Evolutionary conservation across 1,140 invertebrate species (phyloP), one percentile per base, ranked within the genome.

Genomic region (Apis mellifera): DNA sequence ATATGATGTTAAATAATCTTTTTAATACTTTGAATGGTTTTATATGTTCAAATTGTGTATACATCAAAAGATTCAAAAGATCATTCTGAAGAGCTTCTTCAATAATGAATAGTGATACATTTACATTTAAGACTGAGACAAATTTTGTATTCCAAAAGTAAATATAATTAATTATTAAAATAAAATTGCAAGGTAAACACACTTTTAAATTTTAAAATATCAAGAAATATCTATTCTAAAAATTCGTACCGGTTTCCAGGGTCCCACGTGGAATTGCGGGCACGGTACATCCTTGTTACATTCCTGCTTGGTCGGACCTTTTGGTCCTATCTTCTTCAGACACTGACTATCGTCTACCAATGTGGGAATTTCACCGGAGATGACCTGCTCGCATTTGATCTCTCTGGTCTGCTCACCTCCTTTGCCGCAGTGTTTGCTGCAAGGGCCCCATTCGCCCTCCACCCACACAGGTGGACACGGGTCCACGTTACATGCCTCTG

Each of bases 391-490:
- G 92, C 98, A 99, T 90, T 95, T 96, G 5, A 98, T 96, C 86
- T 96, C 94, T 83, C 97, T 93, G 9, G 95, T 96, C 88, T 96
- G 96, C 64, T 94, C 95, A 84, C 96, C 97, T 82, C 96, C 97
- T 8, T 95, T 94, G 8, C 98, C 98, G 90, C 98, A 98, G 9
- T 95, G 95, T 84, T 96, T 96, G 42, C 96, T 97, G 91, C 98
- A 99, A n/a, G 95, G 93, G 17, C 96, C 95, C 98, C 98, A 99
- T 1, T 96, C 95, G 42, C 96, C 96, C 54, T 96, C 95, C 55
- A 96, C 94, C 98, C 98, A 99, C 74, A 95, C 95, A 1, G 98
- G 95, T n/a, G 97, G 95, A 93, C 98, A 99, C 1, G 97, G 95
- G 8, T 97, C 95, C 19, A 95, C 95, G 81, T 96, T 96, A 90